Percentiles rank a stretch among this genome's conserved stretches.
Evolutionary conservation across 2,888 invertebrate genomes (phyloP).

Genomic region (Lepetodrilus schrolli): DNA sequence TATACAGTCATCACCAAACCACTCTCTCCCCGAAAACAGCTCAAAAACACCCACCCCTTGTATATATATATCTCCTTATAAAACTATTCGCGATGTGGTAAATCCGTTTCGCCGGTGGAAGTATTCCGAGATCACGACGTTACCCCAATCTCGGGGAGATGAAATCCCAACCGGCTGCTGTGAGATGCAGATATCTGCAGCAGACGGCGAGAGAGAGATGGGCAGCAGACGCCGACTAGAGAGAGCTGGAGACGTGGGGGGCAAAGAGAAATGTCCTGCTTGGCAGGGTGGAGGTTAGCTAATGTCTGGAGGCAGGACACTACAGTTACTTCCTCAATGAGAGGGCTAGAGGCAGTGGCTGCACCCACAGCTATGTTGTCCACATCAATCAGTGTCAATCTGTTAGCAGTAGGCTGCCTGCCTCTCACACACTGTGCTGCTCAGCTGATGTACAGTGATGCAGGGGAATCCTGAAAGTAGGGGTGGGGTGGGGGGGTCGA

Average conservation of each 20-base stretch:
- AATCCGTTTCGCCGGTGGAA: too few relatives aligned
- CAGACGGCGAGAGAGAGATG: not conserved
- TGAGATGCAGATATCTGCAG: too few relatives aligned
- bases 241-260: too few relatives aligned
- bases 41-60: too few relatives aligned
- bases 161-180: too few relatives aligned
- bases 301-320: not conserved
- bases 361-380: not conserved
- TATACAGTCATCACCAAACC: not conserved
- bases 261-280: too few relatives aligned
- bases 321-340: not conserved
- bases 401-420: not conserved
- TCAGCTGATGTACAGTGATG: not conserved
- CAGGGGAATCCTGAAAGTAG: not conserved
- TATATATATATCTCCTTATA: too few relatives aligned
- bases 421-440: not conserved
- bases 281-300: too few relatives aligned
- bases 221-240: not conserved
- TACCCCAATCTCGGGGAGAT: too few relatives aligned
- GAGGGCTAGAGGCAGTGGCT: not conserved
- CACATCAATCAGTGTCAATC: constrained; percentile 20
- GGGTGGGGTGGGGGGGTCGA: not conserved
- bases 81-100: too few relatives aligned
- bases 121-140: too few relatives aligned
- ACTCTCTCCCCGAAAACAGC: too few relatives aligned